Percentiles rank a stretch among this genome's conserved stretches.
These are phyloP conservation scores for Zenarchopterus dispar DNA, from an alignment of 2,797 vertebrate species.

Conservation along the genomic window DNA sequence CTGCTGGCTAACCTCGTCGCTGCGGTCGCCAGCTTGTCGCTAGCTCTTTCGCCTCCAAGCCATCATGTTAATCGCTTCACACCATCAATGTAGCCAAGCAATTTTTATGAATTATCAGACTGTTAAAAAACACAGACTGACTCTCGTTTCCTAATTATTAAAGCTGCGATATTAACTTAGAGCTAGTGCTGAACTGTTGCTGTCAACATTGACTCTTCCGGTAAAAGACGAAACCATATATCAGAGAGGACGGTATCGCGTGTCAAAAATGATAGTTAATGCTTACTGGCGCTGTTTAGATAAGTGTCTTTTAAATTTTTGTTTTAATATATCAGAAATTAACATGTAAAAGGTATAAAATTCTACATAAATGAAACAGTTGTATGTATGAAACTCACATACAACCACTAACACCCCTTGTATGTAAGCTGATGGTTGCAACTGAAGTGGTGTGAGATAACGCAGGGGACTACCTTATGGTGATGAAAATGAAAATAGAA, in stretches of 20 bases:
- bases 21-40: constrained; percentile 64
- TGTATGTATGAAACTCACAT: not conserved
- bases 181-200: constrained; percentile 30
- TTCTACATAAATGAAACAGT: not conserved
- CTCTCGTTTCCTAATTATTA: not conserved
- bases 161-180: constrained; percentile 40
- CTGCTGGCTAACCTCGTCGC: constrained; percentile 59
- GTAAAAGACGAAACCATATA: constrained; percentile 66
- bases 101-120: not conserved
- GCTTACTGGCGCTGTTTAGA: fast-evolving
- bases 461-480: constrained; percentile 30
- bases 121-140: not conserved
- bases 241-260: fast-evolving
- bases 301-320: not conserved
- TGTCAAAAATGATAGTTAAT: not conserved
- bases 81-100: not conserved
- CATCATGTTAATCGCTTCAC: constrained; percentile 11
- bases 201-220: constrained; percentile 80
- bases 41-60: constrained; percentile 19
- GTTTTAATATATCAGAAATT: too few relatives aligned
- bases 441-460: constrained; percentile 70
- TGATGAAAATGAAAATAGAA: not conserved
- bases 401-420: not conserved
- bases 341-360: not conserved
- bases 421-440: constrained; percentile 47